phyloP scores from a whole-genome alignment of 2,797 vertebrate genomes.

The Takifugu ocellatus region DNA sequence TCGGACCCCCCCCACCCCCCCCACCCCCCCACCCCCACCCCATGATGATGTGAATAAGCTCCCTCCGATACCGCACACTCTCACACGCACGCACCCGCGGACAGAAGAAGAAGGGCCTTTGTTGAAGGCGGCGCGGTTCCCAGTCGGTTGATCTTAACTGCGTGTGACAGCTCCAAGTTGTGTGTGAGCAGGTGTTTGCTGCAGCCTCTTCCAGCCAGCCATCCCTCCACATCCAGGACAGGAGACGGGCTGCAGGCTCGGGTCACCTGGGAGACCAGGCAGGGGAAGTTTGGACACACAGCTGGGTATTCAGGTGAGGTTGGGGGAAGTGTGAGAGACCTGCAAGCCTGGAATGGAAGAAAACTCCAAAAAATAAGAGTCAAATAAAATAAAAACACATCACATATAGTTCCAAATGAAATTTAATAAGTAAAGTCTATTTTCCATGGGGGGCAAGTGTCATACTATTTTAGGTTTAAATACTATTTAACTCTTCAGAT shows the following conservation, averaged over 20 bases:
- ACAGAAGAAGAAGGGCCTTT: constrained; percentile 48
- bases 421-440: not conserved
- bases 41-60: constrained; percentile 16
- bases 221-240: constrained; percentile 2
- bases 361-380: too few species aligned
- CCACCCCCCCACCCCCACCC: not conserved
- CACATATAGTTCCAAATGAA: not conserved
- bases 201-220: constrained; percentile 33
- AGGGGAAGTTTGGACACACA: constrained; percentile 21
- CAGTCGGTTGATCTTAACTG: constrained; percentile 68
- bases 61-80: not conserved
- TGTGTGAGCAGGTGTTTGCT: constrained; percentile 72
- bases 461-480: too few species aligned
- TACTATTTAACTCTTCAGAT: too few species aligned
- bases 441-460: not conserved
- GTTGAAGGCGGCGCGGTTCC: constrained; percentile 35
- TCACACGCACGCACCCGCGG: constrained; percentile 15
- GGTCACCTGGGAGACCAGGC: constrained; percentile 44
- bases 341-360: too few species aligned
- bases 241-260: constrained; percentile 42
- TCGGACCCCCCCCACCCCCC: constrained; percentile 4
- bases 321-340: not conserved
- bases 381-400: too few species aligned
- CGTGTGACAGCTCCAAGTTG: constrained; percentile 73
- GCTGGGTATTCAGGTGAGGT: too few species aligned